Conservation (phyloP, 2,113 vertebrate species). For the Hyla sarda region DNA sequence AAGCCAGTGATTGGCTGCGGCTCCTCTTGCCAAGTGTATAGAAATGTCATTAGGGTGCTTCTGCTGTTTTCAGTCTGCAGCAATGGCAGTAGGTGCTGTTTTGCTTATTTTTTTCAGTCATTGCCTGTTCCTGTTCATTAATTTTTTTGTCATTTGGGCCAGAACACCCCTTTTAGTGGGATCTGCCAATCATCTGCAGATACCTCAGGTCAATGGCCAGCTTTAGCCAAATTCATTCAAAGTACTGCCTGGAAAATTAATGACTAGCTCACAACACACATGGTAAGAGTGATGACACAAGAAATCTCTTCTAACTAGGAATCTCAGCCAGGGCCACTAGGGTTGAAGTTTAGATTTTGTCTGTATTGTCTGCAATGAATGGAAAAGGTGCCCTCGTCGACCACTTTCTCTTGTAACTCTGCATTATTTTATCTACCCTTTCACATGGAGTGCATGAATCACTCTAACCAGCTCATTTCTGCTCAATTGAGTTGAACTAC, state of each 20-base stretch:
- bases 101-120: too few relatives aligned
- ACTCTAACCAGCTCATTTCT: not conserved
- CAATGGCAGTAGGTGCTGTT: too few relatives aligned
- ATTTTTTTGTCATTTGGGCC: too few relatives aligned
- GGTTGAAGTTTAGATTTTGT: not conserved
- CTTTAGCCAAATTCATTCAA: not conserved
- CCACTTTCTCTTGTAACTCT: not conserved
- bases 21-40: too few relatives aligned
- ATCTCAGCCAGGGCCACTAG: not conserved
- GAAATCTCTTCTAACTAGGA: not conserved
- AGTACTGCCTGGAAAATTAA: not conserved
- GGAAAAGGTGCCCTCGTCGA: not conserved
- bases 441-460: not conserved
- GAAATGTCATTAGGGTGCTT: too few relatives aligned
- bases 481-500: not conserved
- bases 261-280: not conserved
- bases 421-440: not conserved
- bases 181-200: too few relatives aligned
- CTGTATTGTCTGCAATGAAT: not conserved
- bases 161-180: too few relatives aligned
- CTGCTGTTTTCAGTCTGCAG: too few relatives aligned
- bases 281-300: not conserved
- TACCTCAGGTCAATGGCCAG: too few relatives aligned
- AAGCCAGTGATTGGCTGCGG: too few relatives aligned
- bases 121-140: too few relatives aligned